Base-by-base conservation (phyloP, 2,113 vertebrate genomes). In the Madoqua kirkii region DNA sequence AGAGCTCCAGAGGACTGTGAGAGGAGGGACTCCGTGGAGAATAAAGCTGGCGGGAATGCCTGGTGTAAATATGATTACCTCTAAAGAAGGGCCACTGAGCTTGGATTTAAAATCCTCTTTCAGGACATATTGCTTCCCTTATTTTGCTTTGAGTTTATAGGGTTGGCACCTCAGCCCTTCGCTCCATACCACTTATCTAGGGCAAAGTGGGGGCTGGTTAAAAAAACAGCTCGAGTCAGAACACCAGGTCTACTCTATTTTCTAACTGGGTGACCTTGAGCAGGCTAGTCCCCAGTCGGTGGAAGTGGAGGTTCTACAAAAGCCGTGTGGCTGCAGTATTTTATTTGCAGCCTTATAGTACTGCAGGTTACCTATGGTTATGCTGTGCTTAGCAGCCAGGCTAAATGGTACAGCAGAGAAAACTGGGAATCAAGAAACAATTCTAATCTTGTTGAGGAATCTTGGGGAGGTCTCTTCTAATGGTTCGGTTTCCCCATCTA, bases 271-370 rank as follows among this genome's bases (percentile, higher is more conserved):
- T 93, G 93, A 27, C 45, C 15, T 15, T 60, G 54, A 8, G 13
- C 45, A 81, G 83, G 8, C 59, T 40, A 31, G n/a, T 60, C 97
- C 88, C 8, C 3, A 21, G 14, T 87, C 84, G 52, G 19, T 50
- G 1, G 45, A 71, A 57, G 23, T 7, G 76, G 79, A 40, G 17
- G 21, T 55, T 54, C 23, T 79, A 93, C 83, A 87, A 85, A 89
- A 19, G 40, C 33, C 87, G 1, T 21, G 54, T 36, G 17, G 36
- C 85, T 45, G 5, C 23, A 12, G 29, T 14, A 4, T 13, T 13
- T 1, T 14, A 4, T 9, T 7, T 1, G 52, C 54, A 29, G 29
- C 16, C 36, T 3, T 12, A 36, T 4, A 11, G 50, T 27, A 2
- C 11, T 82, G 50, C 7, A 54, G 50, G 19, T 62, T 17, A 3